Evolutionary conservation across 1,140 invertebrate genomes (phyloP).

Genomic region (Streblospio benedicti): DNA sequence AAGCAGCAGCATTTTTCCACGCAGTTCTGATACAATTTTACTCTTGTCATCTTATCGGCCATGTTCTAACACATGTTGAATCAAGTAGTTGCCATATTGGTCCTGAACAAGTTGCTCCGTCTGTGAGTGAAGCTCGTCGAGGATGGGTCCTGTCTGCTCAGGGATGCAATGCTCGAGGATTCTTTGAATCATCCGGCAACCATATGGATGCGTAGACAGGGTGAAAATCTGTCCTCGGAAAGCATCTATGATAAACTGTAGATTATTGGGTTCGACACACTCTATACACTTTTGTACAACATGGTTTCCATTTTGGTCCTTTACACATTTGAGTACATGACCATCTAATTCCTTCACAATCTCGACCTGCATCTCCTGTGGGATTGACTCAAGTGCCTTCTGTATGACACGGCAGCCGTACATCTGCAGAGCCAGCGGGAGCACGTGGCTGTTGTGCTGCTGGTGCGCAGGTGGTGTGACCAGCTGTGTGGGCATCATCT

Average conservation of each 20-base stretch:
- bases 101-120: constrained; percentile 96
- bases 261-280: constrained; percentile 87
- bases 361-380: constrained; percentile 91
- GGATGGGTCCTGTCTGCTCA: constrained; percentile 89
- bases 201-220: constrained; percentile 97
- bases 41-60: constrained; percentile 88
- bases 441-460: no score
- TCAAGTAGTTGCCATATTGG: constrained; percentile 99
- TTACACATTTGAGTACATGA: constrained; percentile 96
- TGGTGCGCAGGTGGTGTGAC: no score
- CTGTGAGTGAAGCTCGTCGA: constrained; percentile 88
- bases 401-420: constrained; percentile 99
- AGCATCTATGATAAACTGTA: constrained; percentile 97
- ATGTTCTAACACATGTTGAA: constrained; percentile 64
- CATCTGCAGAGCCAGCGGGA: constrained; percentile 96
- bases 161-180: constrained; percentile 96
- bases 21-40: constrained; percentile 81
- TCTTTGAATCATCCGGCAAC: constrained; percentile 96
- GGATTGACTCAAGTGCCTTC: constrained; percentile 97
- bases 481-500: no score
- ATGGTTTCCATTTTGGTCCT: constrained; percentile 98
- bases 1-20: constrained; percentile 86
- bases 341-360: constrained; percentile 95
- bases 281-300: constrained; percentile 95
- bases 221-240: constrained; percentile 92